A percentile compares a stretch with the other conserved stretches of the same genome.
Conservation (phyloP, 1,140 invertebrate species). For the Lutraria rhynchaena region DNA sequence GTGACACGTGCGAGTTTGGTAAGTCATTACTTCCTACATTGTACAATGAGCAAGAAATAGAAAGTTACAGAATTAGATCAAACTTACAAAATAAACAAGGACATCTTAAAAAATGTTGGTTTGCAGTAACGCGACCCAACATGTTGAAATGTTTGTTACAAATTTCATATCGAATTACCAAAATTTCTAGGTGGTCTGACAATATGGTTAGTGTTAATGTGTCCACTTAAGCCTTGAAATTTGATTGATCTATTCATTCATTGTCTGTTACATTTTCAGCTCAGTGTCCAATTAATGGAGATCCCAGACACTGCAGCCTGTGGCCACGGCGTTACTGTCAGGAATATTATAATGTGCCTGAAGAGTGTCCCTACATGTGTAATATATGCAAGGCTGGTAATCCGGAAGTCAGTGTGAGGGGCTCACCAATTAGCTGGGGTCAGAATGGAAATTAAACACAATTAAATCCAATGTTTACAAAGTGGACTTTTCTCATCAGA, state of each 20-base stretch:
- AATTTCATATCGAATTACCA: no score
- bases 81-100: no score
- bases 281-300: conserved; percentile 45
- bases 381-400: conserved; percentile 57
- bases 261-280: conserved; percentile 21
- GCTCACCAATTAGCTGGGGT: neutral
- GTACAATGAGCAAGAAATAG: no score
- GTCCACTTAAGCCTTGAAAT: neutral
- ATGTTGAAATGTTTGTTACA: no score
- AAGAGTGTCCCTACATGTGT: conserved; percentile 70
- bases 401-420: conserved; percentile 1
- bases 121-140: no score
- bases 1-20: conserved; percentile 63
- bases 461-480: no score
- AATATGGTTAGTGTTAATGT: no score
- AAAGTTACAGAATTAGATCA: no score
- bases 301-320: conserved; percentile 36
- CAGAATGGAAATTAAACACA: no score
- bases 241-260: neutral
- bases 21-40: conserved; percentile 45
- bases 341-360: conserved; percentile 65
- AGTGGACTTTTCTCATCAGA: no score
- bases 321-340: conserved; percentile 48
- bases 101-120: no score
- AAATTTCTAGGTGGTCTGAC: no score